A percentile compares a stretch with the other conserved stretches of the same genome.
Evolutionary conservation across 2,113 vertebrate species (phyloP).

Genomic region (Hemicordylus capensis): DNA sequence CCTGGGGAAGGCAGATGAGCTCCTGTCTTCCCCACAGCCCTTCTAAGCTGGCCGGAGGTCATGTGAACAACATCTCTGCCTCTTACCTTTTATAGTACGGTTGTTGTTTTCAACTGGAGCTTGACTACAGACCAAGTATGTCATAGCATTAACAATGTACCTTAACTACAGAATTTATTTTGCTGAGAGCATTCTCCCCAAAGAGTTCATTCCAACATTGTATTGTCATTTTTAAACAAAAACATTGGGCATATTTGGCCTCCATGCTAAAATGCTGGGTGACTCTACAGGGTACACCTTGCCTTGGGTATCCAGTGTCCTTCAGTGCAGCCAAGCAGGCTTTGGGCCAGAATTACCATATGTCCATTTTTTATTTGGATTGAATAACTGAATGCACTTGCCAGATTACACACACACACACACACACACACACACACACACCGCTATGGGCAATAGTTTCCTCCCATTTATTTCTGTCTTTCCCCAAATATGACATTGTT

Average conservation of each 20-base stretch:
- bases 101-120: neutral
- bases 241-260: neutral
- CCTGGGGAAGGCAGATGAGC: no score
- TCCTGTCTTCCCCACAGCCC: no score
- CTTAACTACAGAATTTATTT: neutral
- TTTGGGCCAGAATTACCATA: constrained; percentile 48
- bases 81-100: neutral
- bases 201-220: neutral
- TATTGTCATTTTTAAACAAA: neutral
- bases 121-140: neutral
- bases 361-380: constrained; percentile 55
- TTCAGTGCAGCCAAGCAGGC: constrained; percentile 34
- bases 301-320: constrained; percentile 49
- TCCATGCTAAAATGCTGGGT: neutral
- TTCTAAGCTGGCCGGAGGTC: no score
- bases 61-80: no score
- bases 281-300: constrained; percentile 21
- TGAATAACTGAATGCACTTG: constrained; percentile 27
- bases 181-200: neutral
- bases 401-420: no score
- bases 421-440: no score
- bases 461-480: constrained; percentile 58
- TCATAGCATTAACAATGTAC: neutral
- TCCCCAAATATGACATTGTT: constrained; percentile 55
- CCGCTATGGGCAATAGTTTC: constrained; percentile 50